phyloP scores from a whole-genome alignment of 2,888 invertebrate species.

The Dendrolimus pini region DNA sequence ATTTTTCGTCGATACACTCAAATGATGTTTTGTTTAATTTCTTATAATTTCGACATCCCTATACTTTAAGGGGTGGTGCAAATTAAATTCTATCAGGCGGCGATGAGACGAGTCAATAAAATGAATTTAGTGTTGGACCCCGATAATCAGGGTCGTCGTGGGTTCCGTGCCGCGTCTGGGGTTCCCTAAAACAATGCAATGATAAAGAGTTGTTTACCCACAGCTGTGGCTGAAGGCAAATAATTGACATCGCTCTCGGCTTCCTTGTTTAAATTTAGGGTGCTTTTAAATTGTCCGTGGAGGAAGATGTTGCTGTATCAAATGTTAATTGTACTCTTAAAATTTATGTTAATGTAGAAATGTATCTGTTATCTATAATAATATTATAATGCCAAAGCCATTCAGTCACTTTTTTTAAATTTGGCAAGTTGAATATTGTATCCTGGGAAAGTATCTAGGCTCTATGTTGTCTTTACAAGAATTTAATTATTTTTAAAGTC shows the following conservation, averaged over 20 bases:
- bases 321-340: background rate
- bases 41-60: slow-evolving; percentile 36
- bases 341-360: background rate
- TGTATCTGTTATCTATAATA: too few relatives aligned
- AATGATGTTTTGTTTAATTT: background rate
- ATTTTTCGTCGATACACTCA: too few relatives aligned
- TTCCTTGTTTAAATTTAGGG: background rate
- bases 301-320: background rate
- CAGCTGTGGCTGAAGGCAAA: slow-evolving; percentile 57
- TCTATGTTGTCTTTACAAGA: too few relatives aligned
- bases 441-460: too few relatives aligned
- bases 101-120: slow-evolving; percentile 75
- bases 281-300: background rate
- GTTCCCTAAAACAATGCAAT: slow-evolving; percentile 59
- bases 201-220: slow-evolving; percentile 61
- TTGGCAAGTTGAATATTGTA: too few relatives aligned
- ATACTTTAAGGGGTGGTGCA: slow-evolving; percentile 43
- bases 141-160: slow-evolving; percentile 48
- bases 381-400: too few relatives aligned
- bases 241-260: slow-evolving; percentile 35
- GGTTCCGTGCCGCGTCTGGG: slow-evolving; percentile 41
- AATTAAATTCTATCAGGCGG: slow-evolving; percentile 72
- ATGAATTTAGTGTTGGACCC: slow-evolving; percentile 61
- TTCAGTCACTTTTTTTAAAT: too few relatives aligned
- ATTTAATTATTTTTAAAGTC: too few relatives aligned